Evolutionary conservation across 2,113 vertebrate genomes (phyloP), one percentile per base, ranked within the genome.

Genomic region (Corythornis cristatus): DNA sequence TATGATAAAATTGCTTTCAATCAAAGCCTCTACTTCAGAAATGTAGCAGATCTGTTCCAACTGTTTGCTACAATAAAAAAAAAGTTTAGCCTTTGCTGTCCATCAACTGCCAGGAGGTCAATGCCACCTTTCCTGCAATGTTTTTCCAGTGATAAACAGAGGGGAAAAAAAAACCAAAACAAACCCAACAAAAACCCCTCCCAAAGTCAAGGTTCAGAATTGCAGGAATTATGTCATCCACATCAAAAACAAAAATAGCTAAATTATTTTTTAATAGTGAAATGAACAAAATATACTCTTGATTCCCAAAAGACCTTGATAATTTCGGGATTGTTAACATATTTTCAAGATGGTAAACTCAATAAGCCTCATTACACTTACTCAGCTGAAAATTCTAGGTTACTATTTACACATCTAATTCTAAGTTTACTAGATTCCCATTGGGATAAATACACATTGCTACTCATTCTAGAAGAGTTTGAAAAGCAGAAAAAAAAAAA

Each of bases 401-500:
- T 64, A 23, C 62, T 61, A 65, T 87, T 90, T 73, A 85, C 3
- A 8, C 31, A 11, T 86, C 89, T 95, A 94, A 93, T 88, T 76
- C 46, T 31, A 92, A 1, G 1, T 26, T 87, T 91, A 37, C 61
- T 46, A 22, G 43, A 51, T 42, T 74, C 72, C 80, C 0, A 0
- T 46, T 17, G 80, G 68, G 80, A 93, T 83, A 94, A 94, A 57
- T 66, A 67, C 29, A 51, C 35, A 73, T 86, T 80, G 33, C 45
- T 58, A 5, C 28, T 62, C 0, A 0, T 80, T 95, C 58, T 18
- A n/a, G 37, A 88, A 76, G 31, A 6, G 37, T 11, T 26, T 76
- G 21, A 77, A 88, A 86, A 80, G 56, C 50, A 93, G 67, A 28
- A 77, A 68, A 53, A 45, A 66, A 66, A 94, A 62, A 14, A 54